Base-by-base conservation (phyloP, 2,797 vertebrate genomes). In the Dryobates pubescens region DNA sequence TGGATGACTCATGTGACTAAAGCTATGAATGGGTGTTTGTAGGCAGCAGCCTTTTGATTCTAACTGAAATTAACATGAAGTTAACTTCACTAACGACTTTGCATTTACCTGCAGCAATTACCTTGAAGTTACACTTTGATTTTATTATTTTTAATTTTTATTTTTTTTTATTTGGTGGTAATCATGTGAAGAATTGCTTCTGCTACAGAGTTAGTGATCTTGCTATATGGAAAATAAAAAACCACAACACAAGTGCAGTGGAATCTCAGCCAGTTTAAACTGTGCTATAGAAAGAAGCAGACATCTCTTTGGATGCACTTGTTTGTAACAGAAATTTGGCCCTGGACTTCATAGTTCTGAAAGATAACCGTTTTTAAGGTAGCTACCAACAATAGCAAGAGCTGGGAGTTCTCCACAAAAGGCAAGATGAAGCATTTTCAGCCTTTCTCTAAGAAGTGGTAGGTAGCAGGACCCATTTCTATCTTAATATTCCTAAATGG, bases 41-140 rank as follows among this genome's bases (percentile, higher is more conserved):
- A 94, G 91, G 58, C 41, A 91, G 54, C 41, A 92, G 26, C 36
- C 9, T 36, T 90, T 82, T 82, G 36, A 71, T 74, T 91, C 83
- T 83, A 67, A 69, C 82, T 87, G 59, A 94, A 90, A 94, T 88
- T 89, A 94, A 72, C 59, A 86, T 82, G 38, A 89, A 90, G 63
- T 70, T 90, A 93, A 86, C 89, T 93, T 41, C 61, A 32, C 11
- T 84, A 92, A 92, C 68, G 41, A 68, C 88, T 90, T 82, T 85
- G 51, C 64, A 90, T 86, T 91, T 94, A 90, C 53, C 73, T 90
- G 58, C 43, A 86, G 56, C 47, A 92, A 88, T 85, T 95, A 90
- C 86, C 91, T 88, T 85, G 69, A 91, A 96, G 86, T 92, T 92
- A 89, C 22, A 54, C 91, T 88, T 94, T 85, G 86, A 78, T 80